Evolutionary conservation across 2,797 vertebrate genomes (phyloP).

Genomic region (Monodelphis domestica): DNA sequence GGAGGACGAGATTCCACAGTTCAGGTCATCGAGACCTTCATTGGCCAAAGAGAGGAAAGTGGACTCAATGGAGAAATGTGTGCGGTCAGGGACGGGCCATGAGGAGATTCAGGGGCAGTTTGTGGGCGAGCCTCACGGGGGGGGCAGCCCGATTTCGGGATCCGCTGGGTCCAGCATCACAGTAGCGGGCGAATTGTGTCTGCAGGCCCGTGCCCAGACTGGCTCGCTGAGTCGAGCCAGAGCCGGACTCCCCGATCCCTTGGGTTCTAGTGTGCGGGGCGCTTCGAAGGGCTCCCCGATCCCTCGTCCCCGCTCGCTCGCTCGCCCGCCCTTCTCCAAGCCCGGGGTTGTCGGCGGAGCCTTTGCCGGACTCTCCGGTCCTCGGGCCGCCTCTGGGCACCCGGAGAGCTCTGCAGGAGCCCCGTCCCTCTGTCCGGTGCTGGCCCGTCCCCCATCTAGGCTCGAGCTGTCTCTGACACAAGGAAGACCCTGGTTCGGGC

Average conservation of each 20-base stretch:
- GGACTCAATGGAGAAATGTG: conserved; percentile 48
- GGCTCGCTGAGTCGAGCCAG: conserved; percentile 57
- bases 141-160: conserved; percentile 31
- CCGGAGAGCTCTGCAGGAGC: not conserved
- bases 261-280: not conserved
- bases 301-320: not conserved
- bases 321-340: not conserved
- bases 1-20: conserved; percentile 20
- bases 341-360: not conserved
- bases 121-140: too few relatives aligned
- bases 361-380: not conserved
- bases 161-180: conserved; percentile 15
- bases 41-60: conserved; percentile 51
- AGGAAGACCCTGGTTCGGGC: not conserved
- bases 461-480: not conserved
- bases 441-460: not conserved
- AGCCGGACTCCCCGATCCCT: conserved; percentile 34
- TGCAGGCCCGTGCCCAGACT: conserved; percentile 47
- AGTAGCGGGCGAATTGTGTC: conserved; percentile 46
- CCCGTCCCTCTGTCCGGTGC: not conserved
- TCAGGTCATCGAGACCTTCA: not conserved
- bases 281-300: too few relatives aligned
- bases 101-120: conserved; percentile 48
- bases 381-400: too few relatives aligned
- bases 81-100: conserved; percentile 39